phyloP scores from a whole-genome alignment of 64 coral and sea anemone genomes.

The Actinia tenebrosa region DNA sequence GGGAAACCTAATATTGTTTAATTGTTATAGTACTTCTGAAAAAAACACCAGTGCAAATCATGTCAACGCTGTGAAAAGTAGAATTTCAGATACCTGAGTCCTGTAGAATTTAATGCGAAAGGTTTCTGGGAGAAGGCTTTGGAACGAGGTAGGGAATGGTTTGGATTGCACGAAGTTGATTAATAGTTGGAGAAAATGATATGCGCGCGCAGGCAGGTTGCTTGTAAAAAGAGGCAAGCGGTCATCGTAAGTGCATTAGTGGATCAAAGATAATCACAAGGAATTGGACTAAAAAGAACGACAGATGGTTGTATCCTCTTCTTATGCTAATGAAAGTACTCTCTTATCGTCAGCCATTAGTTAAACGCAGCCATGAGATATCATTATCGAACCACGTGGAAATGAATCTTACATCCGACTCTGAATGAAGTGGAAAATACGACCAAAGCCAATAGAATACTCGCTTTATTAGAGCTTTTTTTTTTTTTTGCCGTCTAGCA shows the following conservation, averaged over 20 bases:
- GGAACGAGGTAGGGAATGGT: background rate
- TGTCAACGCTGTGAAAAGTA: background rate
- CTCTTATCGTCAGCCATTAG: slow-evolving; percentile 2
- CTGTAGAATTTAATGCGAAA: background rate
- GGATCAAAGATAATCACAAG: background rate
- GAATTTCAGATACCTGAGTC: background rate
- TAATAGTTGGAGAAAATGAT: background rate
- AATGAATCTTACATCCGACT: background rate
- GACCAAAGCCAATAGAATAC: background rate
- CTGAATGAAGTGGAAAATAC: background rate
- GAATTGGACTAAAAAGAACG: background rate
- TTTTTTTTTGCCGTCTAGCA: background rate
- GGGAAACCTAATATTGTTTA: slow-evolving; percentile 6
- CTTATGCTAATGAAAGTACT: background rate
- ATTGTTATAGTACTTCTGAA: background rate
- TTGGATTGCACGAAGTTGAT: background rate
- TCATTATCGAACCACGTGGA: background rate
- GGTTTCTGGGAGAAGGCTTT: background rate
- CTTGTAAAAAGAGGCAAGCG: background rate
- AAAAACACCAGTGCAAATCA: background rate
- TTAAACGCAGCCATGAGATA: background rate
- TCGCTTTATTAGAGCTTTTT: background rate
- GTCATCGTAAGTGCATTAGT: background rate
- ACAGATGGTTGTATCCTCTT: background rate
- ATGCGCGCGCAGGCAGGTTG: background rate